These are phyloP conservation scores for Paramuricea clavata DNA, from an alignment of 92 coral and sea anemone genomes.

Conservation along the genomic window DNA sequence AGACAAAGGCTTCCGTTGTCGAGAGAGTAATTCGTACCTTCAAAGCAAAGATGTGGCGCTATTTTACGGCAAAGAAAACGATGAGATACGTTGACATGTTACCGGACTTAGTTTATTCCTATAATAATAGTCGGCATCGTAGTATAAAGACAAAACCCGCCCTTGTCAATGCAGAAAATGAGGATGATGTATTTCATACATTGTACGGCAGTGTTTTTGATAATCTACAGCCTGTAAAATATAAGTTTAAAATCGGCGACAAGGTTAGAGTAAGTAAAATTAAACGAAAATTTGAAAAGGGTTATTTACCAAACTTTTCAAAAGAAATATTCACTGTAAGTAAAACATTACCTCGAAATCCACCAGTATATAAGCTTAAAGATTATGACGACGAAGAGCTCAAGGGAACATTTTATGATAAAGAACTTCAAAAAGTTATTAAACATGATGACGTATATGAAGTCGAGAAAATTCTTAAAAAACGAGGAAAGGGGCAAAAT, in stretches of 20 bases:
- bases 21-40: too few relatives aligned
- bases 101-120: slow-evolving; percentile 20
- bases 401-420: too few relatives aligned
- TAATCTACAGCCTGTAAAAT: background rate
- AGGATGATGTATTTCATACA: slow-evolving; percentile 45
- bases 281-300: slow-evolving; percentile 56
- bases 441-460: too few relatives aligned
- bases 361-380: slow-evolving; percentile 44
- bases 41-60: too few relatives aligned
- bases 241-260: slow-evolving; percentile 52
- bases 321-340: slow-evolving; percentile 54
- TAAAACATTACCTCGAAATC: slow-evolving; percentile 37
- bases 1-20: too few relatives aligned
- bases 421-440: slow-evolving; percentile 41
- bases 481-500: slow-evolving; percentile 35
- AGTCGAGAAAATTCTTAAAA: slow-evolving; percentile 41
- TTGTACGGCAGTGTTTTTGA: background rate
- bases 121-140: slow-evolving; percentile 29
- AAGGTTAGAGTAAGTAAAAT: slow-evolving; percentile 9
- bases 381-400: too few relatives aligned
- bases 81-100: slow-evolving; percentile 28
- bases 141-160: slow-evolving; percentile 12
- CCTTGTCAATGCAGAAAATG: background rate
- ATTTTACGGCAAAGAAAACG: too few relatives aligned
- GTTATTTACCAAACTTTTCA: slow-evolving; percentile 39